These are phyloP conservation scores for Amphipoea oculea DNA, from an alignment of 2,888 invertebrate species.

Conservation along the genomic window DNA sequence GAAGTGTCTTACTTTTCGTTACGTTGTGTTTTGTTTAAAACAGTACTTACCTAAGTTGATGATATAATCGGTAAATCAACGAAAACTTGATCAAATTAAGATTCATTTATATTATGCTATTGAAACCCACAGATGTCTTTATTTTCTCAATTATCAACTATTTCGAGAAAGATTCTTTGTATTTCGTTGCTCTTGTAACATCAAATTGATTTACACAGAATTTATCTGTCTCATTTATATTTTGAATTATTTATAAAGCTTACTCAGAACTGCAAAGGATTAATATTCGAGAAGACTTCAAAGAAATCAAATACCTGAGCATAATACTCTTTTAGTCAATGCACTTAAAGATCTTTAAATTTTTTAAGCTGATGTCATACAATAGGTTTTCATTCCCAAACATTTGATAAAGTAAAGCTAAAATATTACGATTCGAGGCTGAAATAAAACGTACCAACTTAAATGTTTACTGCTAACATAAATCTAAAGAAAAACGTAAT, in stretches of 20 bases:
- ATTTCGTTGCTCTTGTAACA: not conserved
- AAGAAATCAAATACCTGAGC: constrained; percentile 6
- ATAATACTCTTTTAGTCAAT: constrained; percentile 4
- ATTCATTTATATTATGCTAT: not conserved
- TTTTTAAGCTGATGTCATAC: constrained; percentile 16
- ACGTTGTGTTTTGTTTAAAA: not conserved
- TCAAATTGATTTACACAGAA: not conserved
- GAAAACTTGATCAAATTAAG: not conserved
- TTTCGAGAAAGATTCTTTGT: not conserved
- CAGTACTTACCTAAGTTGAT: not conserved
- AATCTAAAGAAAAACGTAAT: not conserved
- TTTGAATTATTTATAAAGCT: not conserved
- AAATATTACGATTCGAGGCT: not conserved
- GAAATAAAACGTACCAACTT: not conserved
- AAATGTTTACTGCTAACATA: not conserved
- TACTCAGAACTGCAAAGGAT: constrained; percentile 1
- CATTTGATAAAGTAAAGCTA: not conserved
- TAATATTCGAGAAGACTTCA: not conserved
- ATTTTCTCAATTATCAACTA: not conserved
- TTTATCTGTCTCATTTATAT: not conserved
- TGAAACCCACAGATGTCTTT: not conserved
- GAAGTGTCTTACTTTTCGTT: not conserved
- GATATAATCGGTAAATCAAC: not conserved
- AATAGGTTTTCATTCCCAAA: not conserved
- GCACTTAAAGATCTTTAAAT: constrained; percentile 10